phyloP scores from a whole-genome alignment of 1,140 invertebrate species.

The Melipona quadrifasciata region DNA sequence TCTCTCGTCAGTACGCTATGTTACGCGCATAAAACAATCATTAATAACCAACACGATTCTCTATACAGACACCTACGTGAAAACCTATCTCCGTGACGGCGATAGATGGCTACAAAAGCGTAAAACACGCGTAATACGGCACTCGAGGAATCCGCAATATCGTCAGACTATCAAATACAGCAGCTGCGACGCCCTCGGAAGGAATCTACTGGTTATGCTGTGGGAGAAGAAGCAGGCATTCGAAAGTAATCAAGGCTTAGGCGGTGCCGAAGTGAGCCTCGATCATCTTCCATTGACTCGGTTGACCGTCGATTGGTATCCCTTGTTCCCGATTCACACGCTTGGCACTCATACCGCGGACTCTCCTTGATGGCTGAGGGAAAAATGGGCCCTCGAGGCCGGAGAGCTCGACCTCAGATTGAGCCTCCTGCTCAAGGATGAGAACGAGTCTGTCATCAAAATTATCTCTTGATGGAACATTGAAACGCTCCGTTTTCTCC shows the following conservation, averaged over 20 bases:
- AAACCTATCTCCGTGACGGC: slow-evolving; percentile 94
- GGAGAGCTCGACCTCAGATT: slow-evolving; percentile 79
- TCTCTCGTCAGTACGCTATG: background rate
- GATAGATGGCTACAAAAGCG: slow-evolving; percentile 94
- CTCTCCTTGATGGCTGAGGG: slow-evolving; percentile 85
- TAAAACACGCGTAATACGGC: slow-evolving; percentile 92
- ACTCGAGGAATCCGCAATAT: slow-evolving; percentile 91
- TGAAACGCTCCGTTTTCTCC: background rate
- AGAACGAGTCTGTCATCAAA: slow-evolving; percentile 76
- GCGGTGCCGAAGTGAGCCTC: slow-evolving; percentile 91
- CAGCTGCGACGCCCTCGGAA: slow-evolving; percentile 90
- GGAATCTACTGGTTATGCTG: slow-evolving; percentile 92
- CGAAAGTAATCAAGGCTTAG: slow-evolving; percentile 93
- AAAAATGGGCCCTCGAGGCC: slow-evolving; percentile 81
- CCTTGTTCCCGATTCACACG: slow-evolving; percentile 91
- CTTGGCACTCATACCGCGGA: slow-evolving; percentile 87
- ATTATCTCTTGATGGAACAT: slow-evolving; percentile 78
- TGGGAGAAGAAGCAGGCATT: slow-evolving; percentile 94
- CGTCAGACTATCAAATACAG: slow-evolving; percentile 94
- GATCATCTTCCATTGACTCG: slow-evolving; percentile 90
- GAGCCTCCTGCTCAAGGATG: slow-evolving; percentile 78
- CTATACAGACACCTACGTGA: slow-evolving; percentile 93
- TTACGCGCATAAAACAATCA: background rate
- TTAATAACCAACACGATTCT: background rate
- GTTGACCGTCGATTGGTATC: slow-evolving; percentile 93